Percentiles rank a stretch among this genome's conserved stretches.
Conservation (phyloP, 2,888 invertebrate genomes). For the Perithous albicinctus region DNA sequence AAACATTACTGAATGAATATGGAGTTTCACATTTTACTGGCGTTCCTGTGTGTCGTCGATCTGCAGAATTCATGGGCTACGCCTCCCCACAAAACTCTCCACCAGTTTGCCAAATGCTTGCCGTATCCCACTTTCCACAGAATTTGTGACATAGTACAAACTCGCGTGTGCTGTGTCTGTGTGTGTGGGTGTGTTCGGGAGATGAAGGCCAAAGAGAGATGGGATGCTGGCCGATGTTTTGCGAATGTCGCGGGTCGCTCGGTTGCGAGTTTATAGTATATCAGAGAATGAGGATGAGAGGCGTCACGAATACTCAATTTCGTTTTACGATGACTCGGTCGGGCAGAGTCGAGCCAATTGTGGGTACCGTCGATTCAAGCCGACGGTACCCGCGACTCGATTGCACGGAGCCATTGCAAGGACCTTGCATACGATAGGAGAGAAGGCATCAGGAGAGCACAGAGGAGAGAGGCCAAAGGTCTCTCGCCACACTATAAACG, state of each 20-base stretch:
- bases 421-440: neutral
- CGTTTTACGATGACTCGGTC: conserved; percentile 49
- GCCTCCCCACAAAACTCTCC: neutral
- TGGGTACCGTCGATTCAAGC: conserved; percentile 21
- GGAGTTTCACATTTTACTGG: neutral
- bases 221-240: conserved; percentile 1
- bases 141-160: neutral
- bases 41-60: neutral
- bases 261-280: neutral
- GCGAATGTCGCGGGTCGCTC: neutral
- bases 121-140: neutral
- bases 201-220: neutral
- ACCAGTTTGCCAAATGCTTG: conserved; percentile 11
- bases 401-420: conserved; percentile 4
- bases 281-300: neutral
- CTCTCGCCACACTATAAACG: conserved; percentile 11
- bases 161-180: neutral
- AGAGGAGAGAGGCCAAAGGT: conserved; percentile 29
- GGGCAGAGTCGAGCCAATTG: conserved; percentile 25
- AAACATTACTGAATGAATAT: neutral
- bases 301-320: conserved; percentile 54
- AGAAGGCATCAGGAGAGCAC: no score
- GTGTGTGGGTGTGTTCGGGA: neutral
- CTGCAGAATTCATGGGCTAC: neutral
- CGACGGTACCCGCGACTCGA: conserved; percentile 7